Percentiles rank a stretch among this genome's conserved stretches.
These are phyloP conservation scores for Monochamus saltuarius DNA, from an alignment of 1,140 invertebrate genomes.

Conservation along the genomic window DNA sequence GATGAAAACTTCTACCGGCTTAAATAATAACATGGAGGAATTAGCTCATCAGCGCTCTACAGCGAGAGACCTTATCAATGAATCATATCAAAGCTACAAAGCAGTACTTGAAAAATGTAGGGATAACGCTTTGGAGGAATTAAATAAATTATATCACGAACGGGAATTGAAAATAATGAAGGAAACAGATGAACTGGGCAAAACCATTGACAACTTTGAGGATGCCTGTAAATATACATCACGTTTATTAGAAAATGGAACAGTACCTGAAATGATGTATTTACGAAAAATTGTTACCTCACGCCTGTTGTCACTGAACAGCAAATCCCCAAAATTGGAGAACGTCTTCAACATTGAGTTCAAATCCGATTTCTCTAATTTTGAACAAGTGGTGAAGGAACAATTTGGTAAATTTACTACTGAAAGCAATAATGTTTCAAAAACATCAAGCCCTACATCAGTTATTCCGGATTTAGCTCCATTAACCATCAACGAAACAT, in stretches of 20 bases:
- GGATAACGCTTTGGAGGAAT: constrained; percentile 72
- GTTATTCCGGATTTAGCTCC: constrained; percentile 28
- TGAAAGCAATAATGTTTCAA: constrained; percentile 50
- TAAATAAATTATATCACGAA: constrained; percentile 78
- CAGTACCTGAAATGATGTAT: constrained; percentile 78
- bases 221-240: constrained; percentile 81
- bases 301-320: constrained; percentile 75
- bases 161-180: constrained; percentile 71
- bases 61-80: constrained; percentile 80
- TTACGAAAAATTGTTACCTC: constrained; percentile 74
- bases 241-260: constrained; percentile 76
- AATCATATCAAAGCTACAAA: constrained; percentile 66
- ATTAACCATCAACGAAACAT: constrained; percentile 36
- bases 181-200: constrained; percentile 75
- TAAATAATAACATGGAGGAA: constrained; percentile 80
- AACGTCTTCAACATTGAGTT: constrained; percentile 78
- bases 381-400: constrained; percentile 68
- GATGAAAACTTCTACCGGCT: constrained; percentile 68
- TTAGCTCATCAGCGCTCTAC: constrained; percentile 82
- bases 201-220: constrained; percentile 61
- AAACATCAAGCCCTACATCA: constrained; percentile 22
- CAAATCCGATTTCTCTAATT: constrained; percentile 75
- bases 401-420: constrained; percentile 72
- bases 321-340: constrained; percentile 72
- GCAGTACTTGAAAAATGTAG: constrained; percentile 38